Evolutionary conservation across 2,888 invertebrate species (phyloP), one percentile per base, ranked within the genome.

Genomic region (Macropis europaea): DNA sequence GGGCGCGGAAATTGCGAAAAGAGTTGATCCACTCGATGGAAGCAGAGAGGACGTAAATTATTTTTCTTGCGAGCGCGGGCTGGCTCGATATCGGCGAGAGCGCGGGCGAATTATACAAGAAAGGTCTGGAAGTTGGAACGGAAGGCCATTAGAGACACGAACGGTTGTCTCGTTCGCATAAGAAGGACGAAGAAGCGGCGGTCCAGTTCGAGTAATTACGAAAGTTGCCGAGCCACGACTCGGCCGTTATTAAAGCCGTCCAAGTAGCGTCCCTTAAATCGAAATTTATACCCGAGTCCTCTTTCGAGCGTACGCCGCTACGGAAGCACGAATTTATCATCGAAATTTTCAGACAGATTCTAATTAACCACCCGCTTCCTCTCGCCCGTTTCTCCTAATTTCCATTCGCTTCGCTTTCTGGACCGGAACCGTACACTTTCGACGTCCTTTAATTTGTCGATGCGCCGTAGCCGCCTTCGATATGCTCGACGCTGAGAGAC

Each of bases 151-250:
- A 54, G 13, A 67, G 26, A n/a, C n/a, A 11, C 11, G 19, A 6
- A 15, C 30, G 32, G 47, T 53, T 59, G 57, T 40, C 56, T 22
- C 9, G 17, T 32, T 13, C 11, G n/a, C 32, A 13, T 7, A 40
- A 73, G 53, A 53, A 50, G 13, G 32, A 5, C 26, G 50, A 42
- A 67, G 66, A 62, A 30, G 47, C 30, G 43, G 22, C 19, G 11
- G 59, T 62, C 70, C 61, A 13, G 70, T 52, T 32, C 30, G 59
- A 74, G 64, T 80, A 80, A 82, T 82, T 82, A 82, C 53, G 76
- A 82, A 82, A 82, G 77, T 82, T 77, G 68, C 73, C n/a, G n/a
- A 54, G 61, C 68, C 57, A 68, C 70, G 80, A 80, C 67, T 77
- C 53, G 63, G 54, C 52, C 61, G 74, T 80, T 82, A 82, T 82